phyloP scores from a whole-genome alignment of 1,140 invertebrate genomes.

The Drosophila ananassae region DNA sequence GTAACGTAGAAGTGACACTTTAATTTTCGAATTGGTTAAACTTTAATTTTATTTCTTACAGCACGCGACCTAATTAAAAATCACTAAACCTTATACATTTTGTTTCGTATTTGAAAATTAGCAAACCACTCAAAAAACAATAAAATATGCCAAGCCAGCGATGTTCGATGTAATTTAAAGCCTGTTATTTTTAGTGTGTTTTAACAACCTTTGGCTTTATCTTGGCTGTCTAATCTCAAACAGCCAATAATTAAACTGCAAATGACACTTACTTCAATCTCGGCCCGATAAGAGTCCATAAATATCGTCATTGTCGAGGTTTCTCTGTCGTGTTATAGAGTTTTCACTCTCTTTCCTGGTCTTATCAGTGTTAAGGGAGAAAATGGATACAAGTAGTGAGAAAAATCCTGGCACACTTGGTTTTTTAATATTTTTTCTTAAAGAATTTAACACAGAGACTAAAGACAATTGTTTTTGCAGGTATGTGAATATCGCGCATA shows the following conservation, averaged over 20 bases:
- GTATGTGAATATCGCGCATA: conserved; percentile 57
- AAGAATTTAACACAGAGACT: neutral
- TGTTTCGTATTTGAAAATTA: neutral
- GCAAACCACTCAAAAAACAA: conserved; percentile 23
- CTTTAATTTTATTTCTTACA: neutral
- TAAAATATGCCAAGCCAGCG: conserved; percentile 7
- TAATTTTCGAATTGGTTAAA: neutral
- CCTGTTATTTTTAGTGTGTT: conserved; percentile 22
- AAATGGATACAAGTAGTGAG: conserved; percentile 1
- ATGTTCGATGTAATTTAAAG: conserved; percentile 12
- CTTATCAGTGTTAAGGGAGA: conserved; percentile 63
- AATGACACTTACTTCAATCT: conserved; percentile 66
- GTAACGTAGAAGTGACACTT: too few species aligned
- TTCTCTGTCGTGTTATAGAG: neutral
- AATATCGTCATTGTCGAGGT: conserved; percentile 24
- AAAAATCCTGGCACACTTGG: conserved; percentile 31
- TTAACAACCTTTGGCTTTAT: conserved; percentile 3
- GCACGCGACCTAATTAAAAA: conserved; percentile 12
- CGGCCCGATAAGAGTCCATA: conserved; percentile 52
- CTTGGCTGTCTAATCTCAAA: conserved; percentile 41
- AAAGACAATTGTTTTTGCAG: conserved; percentile 11
- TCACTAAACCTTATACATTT: conserved; percentile 7
- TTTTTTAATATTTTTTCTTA: conserved; percentile 17
- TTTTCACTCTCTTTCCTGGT: conserved; percentile 11
- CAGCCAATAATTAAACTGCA: conserved; percentile 50